A percentile compares a stretch with the other conserved stretches of the same genome.
Evolutionary conservation across 2,797 vertebrate genomes (phyloP).

Genomic region (Hylomyscus alleni): DNA sequence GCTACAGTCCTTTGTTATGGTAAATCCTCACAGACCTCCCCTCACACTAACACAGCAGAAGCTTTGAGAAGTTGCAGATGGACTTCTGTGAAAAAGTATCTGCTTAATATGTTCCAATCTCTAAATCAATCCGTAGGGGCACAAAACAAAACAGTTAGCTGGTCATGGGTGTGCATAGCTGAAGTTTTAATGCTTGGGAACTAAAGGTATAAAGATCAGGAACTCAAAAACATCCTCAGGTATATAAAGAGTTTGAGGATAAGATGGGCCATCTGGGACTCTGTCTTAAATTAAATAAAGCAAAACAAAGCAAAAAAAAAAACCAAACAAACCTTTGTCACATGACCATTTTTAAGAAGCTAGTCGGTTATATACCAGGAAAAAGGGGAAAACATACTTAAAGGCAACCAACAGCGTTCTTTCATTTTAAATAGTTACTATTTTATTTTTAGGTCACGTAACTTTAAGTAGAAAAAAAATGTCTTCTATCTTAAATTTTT

Average conservation of each 20-base stretch:
- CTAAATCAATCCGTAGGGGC: not conserved
- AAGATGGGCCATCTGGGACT: not conserved
- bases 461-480: slow-evolving; percentile 33
- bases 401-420: not conserved
- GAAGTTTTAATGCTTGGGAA: not conserved
- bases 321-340: not conserved
- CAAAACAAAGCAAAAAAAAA: not conserved
- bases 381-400: not conserved
- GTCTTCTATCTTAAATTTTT: not conserved
- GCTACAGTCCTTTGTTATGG: not conserved
- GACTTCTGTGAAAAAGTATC: not conserved
- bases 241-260: not conserved
- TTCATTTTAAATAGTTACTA: not conserved
- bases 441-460: not conserved
- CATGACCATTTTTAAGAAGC: not conserved
- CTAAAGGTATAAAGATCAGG: not conserved
- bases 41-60: not conserved
- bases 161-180: too few relatives aligned
- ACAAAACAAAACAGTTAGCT: not conserved
- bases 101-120: not conserved
- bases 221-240: not conserved
- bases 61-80: not conserved
- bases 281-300: not conserved
- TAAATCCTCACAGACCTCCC: not conserved
- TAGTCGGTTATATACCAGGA: not conserved